A percentile compares a stretch with the other conserved stretches of the same genome.
Evolutionary conservation across 2,888 invertebrate species (phyloP).

Genomic region (Acrobasis repandana): DNA sequence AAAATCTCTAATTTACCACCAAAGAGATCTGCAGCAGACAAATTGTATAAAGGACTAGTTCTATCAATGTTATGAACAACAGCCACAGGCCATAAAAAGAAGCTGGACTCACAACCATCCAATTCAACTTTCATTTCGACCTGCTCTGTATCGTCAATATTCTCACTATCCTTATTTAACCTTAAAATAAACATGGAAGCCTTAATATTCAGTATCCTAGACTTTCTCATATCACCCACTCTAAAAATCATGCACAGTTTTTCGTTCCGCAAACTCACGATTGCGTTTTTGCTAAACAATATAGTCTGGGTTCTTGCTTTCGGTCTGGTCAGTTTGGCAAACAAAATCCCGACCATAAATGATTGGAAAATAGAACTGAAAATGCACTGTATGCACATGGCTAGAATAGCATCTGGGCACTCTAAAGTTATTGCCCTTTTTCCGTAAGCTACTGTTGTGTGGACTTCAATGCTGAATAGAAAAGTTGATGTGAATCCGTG

Average conservation of each 20-base stretch:
- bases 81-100: constrained; percentile 98
- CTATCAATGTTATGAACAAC: constrained; percentile 95
- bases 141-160: constrained; percentile 89
- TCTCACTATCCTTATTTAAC: constrained; percentile 90
- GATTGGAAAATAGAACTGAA: constrained; percentile 94
- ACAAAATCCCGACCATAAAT: constrained; percentile 92
- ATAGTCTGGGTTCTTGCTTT: constrained; percentile 97
- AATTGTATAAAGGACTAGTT: constrained; percentile 92
- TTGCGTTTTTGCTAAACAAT: constrained; percentile 94
- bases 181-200: constrained; percentile 93
- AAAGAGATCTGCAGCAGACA: constrained; percentile 94
- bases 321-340: constrained; percentile 97
- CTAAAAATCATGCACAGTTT: constrained; percentile 94
- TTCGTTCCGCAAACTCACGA: constrained; percentile 94
- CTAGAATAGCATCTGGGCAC: constrained; percentile 96
- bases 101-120: constrained; percentile 94
- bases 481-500: constrained; percentile 95
- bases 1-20: constrained; percentile 93
- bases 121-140: constrained; percentile 88
- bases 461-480: constrained; percentile 97
- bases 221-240: constrained; percentile 97
- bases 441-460: constrained; percentile 96
- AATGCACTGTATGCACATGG: constrained; percentile 98
- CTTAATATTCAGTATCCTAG: constrained; percentile 96
- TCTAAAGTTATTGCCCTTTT: constrained; percentile 93